Evolutionary conservation across 2,797 vertebrate species (phyloP).

Genomic region (Gobio occitaniae): DNA sequence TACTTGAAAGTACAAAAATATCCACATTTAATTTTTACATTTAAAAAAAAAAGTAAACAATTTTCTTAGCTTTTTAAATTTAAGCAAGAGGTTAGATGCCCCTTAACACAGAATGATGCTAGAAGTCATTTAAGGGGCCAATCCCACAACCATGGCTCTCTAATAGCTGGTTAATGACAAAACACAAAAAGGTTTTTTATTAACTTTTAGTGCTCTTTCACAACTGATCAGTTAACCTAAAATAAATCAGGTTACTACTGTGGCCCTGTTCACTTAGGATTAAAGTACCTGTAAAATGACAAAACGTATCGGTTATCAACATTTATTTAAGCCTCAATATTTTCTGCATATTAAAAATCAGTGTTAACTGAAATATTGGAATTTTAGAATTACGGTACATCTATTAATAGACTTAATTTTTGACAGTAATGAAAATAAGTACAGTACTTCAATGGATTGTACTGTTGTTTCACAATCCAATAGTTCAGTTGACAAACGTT

Average conservation of each 20-base stretch:
- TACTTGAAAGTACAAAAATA: neutral
- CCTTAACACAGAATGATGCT: slow-evolving; percentile 1
- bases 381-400: neutral
- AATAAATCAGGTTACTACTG: neutral
- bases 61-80: neutral
- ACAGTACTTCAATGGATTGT: neutral
- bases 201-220: neutral
- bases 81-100: neutral
- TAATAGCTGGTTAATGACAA: neutral
- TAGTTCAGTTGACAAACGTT: neutral
- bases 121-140: neutral
- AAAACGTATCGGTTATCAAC: neutral
- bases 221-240: neutral
- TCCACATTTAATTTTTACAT: neutral
- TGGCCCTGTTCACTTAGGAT: neutral
- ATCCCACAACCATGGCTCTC: neutral
- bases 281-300: neutral
- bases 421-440: no score
- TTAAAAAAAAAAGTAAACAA: neutral
- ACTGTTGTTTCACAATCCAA: neutral
- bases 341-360: neutral
- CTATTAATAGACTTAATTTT: neutral
- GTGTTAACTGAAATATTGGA: neutral
- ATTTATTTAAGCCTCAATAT: neutral
- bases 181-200: neutral